Evolutionary conservation across 30 jellyfish, hydroid and myxozoan species (phyloP).

Genomic region (Turritopsis dohrnii): DNA sequence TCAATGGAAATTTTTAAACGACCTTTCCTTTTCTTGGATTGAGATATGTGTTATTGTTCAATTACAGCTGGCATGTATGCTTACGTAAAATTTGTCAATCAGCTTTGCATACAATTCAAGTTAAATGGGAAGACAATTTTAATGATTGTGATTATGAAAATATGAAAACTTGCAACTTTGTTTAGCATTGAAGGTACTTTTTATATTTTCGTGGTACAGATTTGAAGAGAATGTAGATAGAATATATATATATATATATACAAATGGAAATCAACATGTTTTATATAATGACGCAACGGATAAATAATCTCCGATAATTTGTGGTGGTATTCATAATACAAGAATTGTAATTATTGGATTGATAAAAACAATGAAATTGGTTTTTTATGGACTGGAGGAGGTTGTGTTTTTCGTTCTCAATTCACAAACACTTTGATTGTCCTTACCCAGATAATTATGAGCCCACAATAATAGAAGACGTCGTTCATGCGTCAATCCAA

Average conservation of each 20-base stretch:
- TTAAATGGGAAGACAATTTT: too few relatives aligned
- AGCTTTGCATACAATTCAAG: too few relatives aligned
- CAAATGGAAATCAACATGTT: neutral
- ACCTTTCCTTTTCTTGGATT: too few relatives aligned
- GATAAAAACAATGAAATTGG: neutral
- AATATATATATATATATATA: too few relatives aligned
- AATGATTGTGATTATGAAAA: too few relatives aligned
- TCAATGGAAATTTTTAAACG: too few relatives aligned
- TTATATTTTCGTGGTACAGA: too few relatives aligned
- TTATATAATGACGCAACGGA: neutral
- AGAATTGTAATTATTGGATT: neutral
- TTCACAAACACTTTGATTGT: neutral
- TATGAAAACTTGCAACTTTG: too few relatives aligned
- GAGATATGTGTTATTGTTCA: too few relatives aligned
- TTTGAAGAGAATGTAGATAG: neutral
- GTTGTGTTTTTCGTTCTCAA: neutral
- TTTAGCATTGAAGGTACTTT: too few relatives aligned
- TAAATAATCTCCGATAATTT: neutral
- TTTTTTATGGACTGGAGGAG: neutral
- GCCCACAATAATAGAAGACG: neutral
- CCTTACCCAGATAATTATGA: neutral
- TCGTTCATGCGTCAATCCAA: neutral
- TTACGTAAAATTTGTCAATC: too few relatives aligned
- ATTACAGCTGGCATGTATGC: too few relatives aligned
- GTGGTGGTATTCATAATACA: neutral